A percentile compares a stretch with the other conserved stretches of the same genome.
Conservation (phyloP, 2,888 invertebrate genomes). For the Drosophila mayaguana region DNA sequence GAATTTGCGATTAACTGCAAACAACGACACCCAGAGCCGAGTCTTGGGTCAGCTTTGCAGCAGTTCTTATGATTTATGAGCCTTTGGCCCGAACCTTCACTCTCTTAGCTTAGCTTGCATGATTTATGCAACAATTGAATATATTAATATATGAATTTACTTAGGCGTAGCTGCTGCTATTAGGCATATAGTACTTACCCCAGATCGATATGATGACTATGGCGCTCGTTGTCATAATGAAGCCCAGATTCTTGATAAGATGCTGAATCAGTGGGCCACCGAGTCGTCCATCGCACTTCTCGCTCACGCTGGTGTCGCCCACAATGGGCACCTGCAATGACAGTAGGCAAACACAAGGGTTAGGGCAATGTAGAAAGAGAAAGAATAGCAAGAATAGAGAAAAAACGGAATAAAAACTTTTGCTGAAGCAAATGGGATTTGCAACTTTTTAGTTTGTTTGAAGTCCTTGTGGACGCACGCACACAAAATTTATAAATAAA, state of each 20-base stretch:
- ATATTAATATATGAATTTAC: conserved; percentile 30
- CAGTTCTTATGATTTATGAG: conserved; percentile 63
- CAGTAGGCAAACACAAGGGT: conserved; percentile 20
- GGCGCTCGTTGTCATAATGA: conserved; percentile 79
- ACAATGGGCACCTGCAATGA: conserved; percentile 82
- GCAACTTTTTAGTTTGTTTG: conserved; percentile 17
- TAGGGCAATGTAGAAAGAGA: background rate
- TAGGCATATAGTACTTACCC: conserved; percentile 59
- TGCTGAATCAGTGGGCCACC: conserved; percentile 72
- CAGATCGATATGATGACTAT: conserved; percentile 79
- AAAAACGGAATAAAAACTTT: conserved; percentile 5
- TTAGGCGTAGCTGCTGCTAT: conserved; percentile 4
- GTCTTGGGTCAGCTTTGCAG: conserved; percentile 8
- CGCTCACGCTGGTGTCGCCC: conserved; percentile 65
- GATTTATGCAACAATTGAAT: conserved; percentile 51
- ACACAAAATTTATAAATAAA: conserved; percentile 38
- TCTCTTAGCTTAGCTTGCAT: conserved; percentile 29
- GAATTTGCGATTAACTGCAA: conserved; percentile 71
- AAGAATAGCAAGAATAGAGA: background rate
- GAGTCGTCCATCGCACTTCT: conserved; percentile 76
- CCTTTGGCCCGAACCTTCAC: conserved; percentile 3
- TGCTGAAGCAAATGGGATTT: conserved; percentile 20
- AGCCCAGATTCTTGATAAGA: conserved; percentile 82
- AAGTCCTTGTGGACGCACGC: conserved; percentile 20
- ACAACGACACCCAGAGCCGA: conserved; percentile 30